phyloP scores from a whole-genome alignment of 2,113 vertebrate genomes.

The Tonatia bakeri region DNA sequence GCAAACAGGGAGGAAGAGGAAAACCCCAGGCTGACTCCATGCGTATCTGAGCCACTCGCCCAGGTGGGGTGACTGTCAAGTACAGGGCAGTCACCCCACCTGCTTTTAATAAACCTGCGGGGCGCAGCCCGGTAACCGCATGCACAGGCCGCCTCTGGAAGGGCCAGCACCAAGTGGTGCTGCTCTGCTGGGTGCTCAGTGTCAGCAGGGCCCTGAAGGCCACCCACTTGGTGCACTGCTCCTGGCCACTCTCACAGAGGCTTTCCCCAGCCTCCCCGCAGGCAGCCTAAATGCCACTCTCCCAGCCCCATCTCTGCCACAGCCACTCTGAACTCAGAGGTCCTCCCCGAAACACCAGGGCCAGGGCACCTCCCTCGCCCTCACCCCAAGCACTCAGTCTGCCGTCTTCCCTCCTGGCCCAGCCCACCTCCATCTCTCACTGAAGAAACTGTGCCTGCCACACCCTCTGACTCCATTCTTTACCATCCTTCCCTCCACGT shows the following conservation, averaged over 20 bases:
- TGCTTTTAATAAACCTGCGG: not conserved
- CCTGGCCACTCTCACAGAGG: not conserved
- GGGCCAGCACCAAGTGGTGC: not conserved
- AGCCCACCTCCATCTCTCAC: not conserved
- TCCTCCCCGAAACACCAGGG: not conserved
- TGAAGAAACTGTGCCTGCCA: no score
- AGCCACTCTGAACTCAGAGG: not conserved
- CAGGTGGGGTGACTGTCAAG: not conserved
- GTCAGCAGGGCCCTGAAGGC: not conserved
- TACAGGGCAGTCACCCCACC: not conserved
- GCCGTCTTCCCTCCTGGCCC: not conserved
- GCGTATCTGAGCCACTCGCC: not conserved
- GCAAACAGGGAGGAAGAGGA: slow-evolving; percentile 52
- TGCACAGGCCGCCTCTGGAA: not conserved
- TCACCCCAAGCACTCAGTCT: no score
- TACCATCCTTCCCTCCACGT: not conserved
- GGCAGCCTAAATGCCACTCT: not conserved
- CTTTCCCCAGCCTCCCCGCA: not conserved
- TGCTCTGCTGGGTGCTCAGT: not conserved
- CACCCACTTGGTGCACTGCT: not conserved
- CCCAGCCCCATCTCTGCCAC: not conserved
- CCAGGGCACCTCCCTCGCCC: not conserved
- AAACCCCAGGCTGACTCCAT: not conserved
- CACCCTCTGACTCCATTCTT: not conserved
- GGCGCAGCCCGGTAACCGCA: no score